Percentiles rank a stretch among this genome's conserved stretches.
phyloP scores from a whole-genome alignment of 2,797 vertebrate genomes.

The Brachyalestes nurse region DNA sequence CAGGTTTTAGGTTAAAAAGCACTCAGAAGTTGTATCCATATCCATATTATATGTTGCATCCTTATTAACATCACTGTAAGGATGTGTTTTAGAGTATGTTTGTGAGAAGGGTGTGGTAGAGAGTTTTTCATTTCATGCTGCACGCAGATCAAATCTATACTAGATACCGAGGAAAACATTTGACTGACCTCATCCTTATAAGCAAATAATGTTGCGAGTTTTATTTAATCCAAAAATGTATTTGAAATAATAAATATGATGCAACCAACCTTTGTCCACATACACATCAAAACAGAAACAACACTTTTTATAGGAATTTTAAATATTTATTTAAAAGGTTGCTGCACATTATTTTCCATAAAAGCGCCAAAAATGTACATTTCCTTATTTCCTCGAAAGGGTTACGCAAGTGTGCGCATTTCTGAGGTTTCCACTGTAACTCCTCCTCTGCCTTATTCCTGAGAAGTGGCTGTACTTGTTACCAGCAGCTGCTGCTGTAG shows the following conservation, averaged over 20 bases:
- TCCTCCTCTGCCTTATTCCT: background rate
- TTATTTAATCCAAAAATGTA: background rate
- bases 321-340: background rate
- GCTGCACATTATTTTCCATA: background rate
- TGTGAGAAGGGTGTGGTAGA: background rate
- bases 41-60: background rate
- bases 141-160: background rate
- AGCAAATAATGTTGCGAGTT: background rate
- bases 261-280: too few relatives aligned
- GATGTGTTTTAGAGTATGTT: background rate
- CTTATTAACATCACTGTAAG: background rate
- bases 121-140: background rate
- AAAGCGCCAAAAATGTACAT: too few relatives aligned
- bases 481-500: background rate
- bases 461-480: slow-evolving; percentile 17
- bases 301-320: too few relatives aligned
- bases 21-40: too few relatives aligned
- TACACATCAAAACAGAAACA: too few relatives aligned
- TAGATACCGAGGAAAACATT: background rate
- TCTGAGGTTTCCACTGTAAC: background rate
- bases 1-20: too few relatives aligned
- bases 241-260: background rate
- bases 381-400: background rate
- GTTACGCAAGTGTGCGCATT: too few relatives aligned
- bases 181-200: background rate